Evolutionary conservation across 2,797 vertebrate species (phyloP).

Genomic region (Erpetoichthys calabaricus): DNA sequence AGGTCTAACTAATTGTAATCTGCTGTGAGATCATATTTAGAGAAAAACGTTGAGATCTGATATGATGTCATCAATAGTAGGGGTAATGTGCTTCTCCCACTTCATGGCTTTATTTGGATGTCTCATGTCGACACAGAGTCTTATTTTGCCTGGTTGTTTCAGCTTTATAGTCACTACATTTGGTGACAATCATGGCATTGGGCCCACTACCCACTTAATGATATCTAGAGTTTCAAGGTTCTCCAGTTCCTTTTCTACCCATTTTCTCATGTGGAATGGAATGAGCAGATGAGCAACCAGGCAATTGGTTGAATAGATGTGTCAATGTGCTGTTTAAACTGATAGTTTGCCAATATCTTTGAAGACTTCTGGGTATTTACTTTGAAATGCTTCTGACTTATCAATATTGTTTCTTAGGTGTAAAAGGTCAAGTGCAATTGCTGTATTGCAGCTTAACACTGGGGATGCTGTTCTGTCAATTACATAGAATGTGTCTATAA

Average conservation of each 20-base stretch:
- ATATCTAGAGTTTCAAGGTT: not conserved
- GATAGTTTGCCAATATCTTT: not conserved
- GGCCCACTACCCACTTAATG: not conserved
- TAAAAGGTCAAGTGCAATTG: not conserved
- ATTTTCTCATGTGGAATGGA: not conserved
- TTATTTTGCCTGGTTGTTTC: not conserved
- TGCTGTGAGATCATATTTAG: not conserved
- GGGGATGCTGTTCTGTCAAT: not conserved
- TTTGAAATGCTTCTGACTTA: too few species aligned
- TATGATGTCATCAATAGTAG: not conserved
- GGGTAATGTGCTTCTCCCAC: not conserved
- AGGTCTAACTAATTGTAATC: not conserved
- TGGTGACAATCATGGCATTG: not conserved
- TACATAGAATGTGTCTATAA: not conserved
- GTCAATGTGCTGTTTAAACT: not conserved
- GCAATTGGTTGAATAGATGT: not conserved
- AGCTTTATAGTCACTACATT: not conserved
- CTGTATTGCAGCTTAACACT: not conserved
- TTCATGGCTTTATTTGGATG: not conserved
- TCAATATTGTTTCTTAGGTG: not conserved
- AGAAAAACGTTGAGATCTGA: conserved; percentile 1
- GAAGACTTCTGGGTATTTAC: not conserved
- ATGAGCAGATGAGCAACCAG: not conserved
- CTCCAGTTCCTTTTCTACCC: not conserved
- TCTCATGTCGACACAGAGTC: not conserved